Conservation (phyloP, 2,797 vertebrate genomes). For the Rhinogobio ventralis region DNA sequence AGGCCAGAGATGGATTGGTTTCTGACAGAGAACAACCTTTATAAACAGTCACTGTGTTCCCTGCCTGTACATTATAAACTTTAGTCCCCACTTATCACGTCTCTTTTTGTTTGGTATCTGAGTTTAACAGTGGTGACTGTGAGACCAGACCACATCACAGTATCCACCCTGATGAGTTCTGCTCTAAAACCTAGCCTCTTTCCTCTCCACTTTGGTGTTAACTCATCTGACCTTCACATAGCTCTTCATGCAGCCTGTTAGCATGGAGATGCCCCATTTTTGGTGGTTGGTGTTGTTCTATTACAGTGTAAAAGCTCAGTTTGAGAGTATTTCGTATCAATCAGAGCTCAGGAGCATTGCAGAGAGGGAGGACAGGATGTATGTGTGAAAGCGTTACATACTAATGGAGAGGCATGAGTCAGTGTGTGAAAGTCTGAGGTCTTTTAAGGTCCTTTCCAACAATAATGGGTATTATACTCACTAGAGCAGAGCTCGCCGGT, state of each 20-base stretch:
- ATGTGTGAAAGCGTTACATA: not conserved
- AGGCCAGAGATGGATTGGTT: conserved; percentile 9
- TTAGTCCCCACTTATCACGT: not conserved
- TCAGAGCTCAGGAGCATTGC: not conserved
- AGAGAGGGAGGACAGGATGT: not conserved
- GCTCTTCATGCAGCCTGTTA: not conserved
- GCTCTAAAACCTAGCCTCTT: not conserved
- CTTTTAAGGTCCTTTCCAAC: conserved; percentile 1
- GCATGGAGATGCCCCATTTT: not conserved
- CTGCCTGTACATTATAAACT: not conserved
- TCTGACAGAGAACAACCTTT: conserved; percentile 25
- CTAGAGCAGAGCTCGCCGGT: too few relatives aligned
- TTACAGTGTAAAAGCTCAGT: conserved; percentile 3
- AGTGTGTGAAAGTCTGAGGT: not conserved
- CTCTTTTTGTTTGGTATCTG: not conserved
- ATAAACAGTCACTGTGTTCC: conserved; percentile 1
- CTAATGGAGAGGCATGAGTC: conserved; percentile 9
- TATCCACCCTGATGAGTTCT: not conserved
- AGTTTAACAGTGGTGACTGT: not conserved
- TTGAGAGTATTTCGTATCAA: conserved; percentile 5
- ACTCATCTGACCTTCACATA: not conserved
- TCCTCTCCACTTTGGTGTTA: not conserved
- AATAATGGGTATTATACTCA: not conserved
- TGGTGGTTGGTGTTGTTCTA: not conserved
- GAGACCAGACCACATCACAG: not conserved